These are phyloP conservation scores for Rhagophthalmus giganteus DNA, from an alignment of 2,888 invertebrate genomes.

Conservation along the genomic window DNA sequence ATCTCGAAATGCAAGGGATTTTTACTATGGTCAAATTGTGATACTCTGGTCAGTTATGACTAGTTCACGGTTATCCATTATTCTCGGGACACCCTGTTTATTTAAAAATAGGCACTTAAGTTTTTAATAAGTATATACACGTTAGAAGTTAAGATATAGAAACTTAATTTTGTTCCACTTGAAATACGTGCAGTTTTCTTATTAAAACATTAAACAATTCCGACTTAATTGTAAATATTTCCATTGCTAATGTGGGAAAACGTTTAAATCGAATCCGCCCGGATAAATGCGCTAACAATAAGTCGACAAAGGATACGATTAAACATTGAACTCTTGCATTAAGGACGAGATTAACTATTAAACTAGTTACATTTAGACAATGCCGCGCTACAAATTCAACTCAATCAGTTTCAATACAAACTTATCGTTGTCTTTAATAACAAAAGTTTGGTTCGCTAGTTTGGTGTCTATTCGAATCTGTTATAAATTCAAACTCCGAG, in stretches of 20 bases:
- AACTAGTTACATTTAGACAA: conserved; percentile 27
- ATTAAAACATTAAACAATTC: conserved; percentile 15
- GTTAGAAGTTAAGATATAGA: too few relatives aligned
- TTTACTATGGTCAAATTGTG: too few relatives aligned
- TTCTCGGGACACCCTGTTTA: too few relatives aligned
- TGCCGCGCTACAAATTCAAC: conserved; percentile 18
- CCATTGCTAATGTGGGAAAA: conserved; percentile 6
- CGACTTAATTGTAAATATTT: conserved; percentile 5
- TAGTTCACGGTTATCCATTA: too few relatives aligned
- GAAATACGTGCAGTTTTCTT: conserved; percentile 3
- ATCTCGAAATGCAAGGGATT: too few relatives aligned
- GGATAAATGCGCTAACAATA: conserved; percentile 9
- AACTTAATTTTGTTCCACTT: conserved; percentile 6
- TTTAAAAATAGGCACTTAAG: too few relatives aligned
- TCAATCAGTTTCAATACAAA: conserved; percentile 24
- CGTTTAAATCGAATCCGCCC: conserved; percentile 14
- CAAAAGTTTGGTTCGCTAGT: conserved; percentile 16
- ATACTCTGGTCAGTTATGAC: too few relatives aligned
- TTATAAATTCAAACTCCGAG: too few relatives aligned
- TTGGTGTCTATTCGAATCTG: conserved; percentile 2
- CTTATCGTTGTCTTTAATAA: conserved; percentile 22
- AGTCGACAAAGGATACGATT: conserved; percentile 22
- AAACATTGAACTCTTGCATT: conserved; percentile 19
- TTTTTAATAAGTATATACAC: too few relatives aligned
- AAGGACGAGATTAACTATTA: conserved; percentile 24